phyloP scores from a whole-genome alignment of 2,888 invertebrate genomes.

The Carcina quercana region DNA sequence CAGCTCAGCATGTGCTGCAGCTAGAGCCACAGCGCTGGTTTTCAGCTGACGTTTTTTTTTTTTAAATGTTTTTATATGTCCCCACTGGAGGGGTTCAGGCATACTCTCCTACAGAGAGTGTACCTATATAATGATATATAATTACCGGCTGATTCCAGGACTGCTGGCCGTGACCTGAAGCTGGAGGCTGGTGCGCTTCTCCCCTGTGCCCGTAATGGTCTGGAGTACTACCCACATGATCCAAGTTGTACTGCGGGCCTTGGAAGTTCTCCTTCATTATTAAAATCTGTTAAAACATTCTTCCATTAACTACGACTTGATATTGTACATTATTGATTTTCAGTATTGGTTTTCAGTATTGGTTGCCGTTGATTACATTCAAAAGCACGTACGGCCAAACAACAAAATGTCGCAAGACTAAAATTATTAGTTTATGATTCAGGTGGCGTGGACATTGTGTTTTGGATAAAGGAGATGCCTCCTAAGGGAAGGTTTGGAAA shows the following conservation, averaged over 20 bases:
- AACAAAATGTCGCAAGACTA: no score
- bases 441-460: no score
- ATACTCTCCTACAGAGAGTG: no score
- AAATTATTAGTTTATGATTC: no score
- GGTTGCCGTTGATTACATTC: not conserved
- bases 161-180: not conserved
- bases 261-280: conserved; percentile 55
- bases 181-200: not conserved
- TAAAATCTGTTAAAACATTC: conserved; percentile 40
- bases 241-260: conserved; percentile 35
- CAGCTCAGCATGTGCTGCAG: no score
- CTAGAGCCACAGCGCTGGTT: no score
- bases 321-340: not conserved
- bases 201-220: not conserved
- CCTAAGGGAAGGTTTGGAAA: no score
- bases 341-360: not conserved
- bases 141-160: conserved; percentile 22
- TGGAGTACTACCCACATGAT: conserved; percentile 3
- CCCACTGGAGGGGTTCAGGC: no score
- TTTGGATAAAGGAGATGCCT: no score
- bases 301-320: conserved; percentile 1
- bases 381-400: not conserved
- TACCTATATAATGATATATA: not conserved
- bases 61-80: no score
- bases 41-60: no score